Evolutionary conservation across 2,113 vertebrate species (phyloP).

Genomic region (Macaca mulatta): DNA sequence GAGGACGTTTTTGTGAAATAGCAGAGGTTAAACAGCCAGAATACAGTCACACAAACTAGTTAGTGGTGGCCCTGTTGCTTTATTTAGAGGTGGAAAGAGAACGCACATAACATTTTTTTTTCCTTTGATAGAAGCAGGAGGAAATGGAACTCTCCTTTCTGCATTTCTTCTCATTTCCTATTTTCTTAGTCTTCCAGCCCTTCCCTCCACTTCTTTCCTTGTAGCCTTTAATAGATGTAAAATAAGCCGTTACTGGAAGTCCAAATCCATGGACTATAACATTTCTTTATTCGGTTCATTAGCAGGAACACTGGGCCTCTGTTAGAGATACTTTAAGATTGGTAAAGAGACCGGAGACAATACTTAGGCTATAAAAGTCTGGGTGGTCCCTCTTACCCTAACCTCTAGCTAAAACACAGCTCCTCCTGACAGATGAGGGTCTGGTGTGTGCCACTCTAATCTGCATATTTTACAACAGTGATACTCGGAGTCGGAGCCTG

Average conservation of each 20-base stretch:
- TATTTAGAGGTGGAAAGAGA: not conserved
- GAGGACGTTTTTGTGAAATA: not conserved
- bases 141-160: not conserved
- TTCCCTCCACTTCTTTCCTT: not conserved
- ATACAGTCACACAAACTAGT: not conserved
- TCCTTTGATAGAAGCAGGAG: not conserved
- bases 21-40: not conserved
- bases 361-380: not conserved
- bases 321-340: not conserved
- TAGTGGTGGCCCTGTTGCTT: not conserved
- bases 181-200: not conserved
- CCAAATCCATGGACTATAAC: not conserved
- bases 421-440: not conserved
- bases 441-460: fast-evolving
- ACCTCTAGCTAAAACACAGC: not conserved
- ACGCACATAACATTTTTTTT: too few species aligned
- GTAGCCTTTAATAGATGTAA: fast-evolving
- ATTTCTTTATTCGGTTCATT: not conserved
- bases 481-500: not conserved
- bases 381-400: not conserved
- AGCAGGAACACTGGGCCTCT: not conserved
- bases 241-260: not conserved
- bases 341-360: not conserved
- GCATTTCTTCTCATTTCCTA: not conserved
- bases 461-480: not conserved